Percentiles rank a stretch among this genome's conserved stretches.
phyloP scores from a whole-genome alignment of 2,888 invertebrate genomes.

The Phania funesta region DNA sequence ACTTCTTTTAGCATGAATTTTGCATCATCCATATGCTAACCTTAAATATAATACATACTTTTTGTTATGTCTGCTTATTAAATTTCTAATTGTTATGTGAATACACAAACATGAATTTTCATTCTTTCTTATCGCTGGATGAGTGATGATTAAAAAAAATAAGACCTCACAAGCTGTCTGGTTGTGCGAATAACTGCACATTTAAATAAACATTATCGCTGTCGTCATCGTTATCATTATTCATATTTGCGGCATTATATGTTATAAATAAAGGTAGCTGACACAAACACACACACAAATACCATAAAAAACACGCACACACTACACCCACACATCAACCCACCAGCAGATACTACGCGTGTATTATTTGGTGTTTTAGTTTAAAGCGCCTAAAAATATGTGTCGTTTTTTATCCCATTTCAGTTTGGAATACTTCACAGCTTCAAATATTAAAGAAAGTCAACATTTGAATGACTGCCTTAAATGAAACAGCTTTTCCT shows the following conservation, averaged over 20 bases:
- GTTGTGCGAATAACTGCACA: slow-evolving; percentile 15
- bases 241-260: slow-evolving; percentile 18
- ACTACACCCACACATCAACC: background rate
- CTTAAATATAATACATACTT: too few relatives aligned
- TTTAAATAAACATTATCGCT: slow-evolving; percentile 47
- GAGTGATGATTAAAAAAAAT: background rate
- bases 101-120: background rate
- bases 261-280: background rate
- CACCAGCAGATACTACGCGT: background rate
- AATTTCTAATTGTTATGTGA: background rate
- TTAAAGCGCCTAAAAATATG: slow-evolving; percentile 50
- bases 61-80: too few relatives aligned
- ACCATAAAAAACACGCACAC: background rate
- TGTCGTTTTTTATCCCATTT: background rate
- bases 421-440: slow-evolving; percentile 9
- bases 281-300: background rate
- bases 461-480: slow-evolving; percentile 31
- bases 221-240: slow-evolving; percentile 24
- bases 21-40: too few relatives aligned
- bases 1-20: too few relatives aligned
- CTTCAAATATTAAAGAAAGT: slow-evolving; percentile 37
- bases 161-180: background rate
- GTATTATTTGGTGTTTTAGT: background rate
- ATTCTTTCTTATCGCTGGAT: background rate
- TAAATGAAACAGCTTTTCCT: background rate